These are phyloP conservation scores for Xiphophorus maculatus DNA, from an alignment of 2,113 vertebrate species.

Conservation along the genomic window DNA sequence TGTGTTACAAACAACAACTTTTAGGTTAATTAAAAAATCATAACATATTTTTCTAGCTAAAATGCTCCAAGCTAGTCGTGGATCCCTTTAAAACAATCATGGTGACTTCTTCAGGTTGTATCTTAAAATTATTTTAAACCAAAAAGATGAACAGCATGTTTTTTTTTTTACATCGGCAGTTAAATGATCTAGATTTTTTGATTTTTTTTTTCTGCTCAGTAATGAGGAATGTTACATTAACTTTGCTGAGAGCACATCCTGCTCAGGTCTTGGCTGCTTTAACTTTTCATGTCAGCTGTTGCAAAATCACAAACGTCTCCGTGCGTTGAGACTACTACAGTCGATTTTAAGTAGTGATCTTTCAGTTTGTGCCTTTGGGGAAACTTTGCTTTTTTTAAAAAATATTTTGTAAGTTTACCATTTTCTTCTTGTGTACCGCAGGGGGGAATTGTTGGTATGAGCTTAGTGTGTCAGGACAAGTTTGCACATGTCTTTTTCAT, in stretches of 20 bases:
- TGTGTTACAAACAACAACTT: no score
- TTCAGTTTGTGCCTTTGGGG: conserved; percentile 50
- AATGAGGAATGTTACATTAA: conserved; percentile 12
- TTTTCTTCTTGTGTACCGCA: not conserved
- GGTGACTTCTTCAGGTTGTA: conserved; percentile 21
- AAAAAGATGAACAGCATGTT: not conserved
- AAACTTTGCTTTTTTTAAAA: conserved; percentile 20
- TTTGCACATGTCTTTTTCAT: conserved; percentile 66
- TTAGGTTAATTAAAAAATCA: no score
- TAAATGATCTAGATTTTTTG: conserved; percentile 25
- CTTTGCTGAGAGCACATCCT: conserved; percentile 1
- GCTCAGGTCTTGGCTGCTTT: conserved; percentile 40
- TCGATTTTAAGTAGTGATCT: conserved; percentile 1
- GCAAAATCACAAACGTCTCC: conserved; percentile 8
- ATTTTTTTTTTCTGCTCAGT: not conserved
- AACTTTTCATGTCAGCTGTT: not conserved
- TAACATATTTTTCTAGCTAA: no score
- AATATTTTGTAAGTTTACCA: not conserved
- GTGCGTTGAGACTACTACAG: conserved; percentile 6
- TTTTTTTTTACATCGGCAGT: not conserved
- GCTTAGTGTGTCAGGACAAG: conserved; percentile 37
- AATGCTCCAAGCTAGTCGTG: no score
- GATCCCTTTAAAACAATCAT: conserved; percentile 23
- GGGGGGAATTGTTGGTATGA: conserved; percentile 22
- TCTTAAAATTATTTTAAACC: not conserved